A percentile compares a stretch with the other conserved stretches of the same genome.
Evolutionary conservation across 2,888 invertebrate genomes (phyloP).

Genomic region (Pimpla rufipes): DNA sequence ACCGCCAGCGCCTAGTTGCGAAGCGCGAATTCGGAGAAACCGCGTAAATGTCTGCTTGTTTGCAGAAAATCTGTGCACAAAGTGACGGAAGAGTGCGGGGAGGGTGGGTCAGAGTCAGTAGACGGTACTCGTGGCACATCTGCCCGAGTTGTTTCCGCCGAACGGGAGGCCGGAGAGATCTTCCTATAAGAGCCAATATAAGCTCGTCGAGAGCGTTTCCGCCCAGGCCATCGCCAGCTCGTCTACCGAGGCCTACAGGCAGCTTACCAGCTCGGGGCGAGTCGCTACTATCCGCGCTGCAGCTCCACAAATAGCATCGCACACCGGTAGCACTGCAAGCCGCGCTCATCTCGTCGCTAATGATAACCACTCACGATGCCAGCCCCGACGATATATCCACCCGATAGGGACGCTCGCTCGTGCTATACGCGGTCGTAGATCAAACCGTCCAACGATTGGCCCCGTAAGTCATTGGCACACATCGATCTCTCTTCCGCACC

Average conservation of each 20-base stretch:
- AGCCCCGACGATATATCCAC: constrained; percentile 45
- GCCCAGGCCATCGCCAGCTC: constrained; percentile 25
- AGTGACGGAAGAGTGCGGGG: neutral
- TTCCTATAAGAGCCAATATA: constrained; percentile 33
- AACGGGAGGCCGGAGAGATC: constrained; percentile 11
- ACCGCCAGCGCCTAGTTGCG: neutral
- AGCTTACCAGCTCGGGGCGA: neutral
- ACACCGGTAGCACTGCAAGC: neutral
- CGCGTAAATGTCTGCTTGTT: constrained; percentile 40
- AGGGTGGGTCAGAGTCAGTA: neutral
- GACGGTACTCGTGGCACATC: neutral
- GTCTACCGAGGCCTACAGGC: neutral
- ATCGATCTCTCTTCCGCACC: neutral
- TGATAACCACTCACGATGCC: constrained; percentile 9
- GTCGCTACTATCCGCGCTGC: too few relatives aligned
- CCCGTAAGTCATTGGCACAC: constrained; percentile 7
- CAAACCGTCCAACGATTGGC: neutral
- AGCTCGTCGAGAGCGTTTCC: constrained; percentile 26
- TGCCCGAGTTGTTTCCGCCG: constrained; percentile 11
- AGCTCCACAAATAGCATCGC: too few relatives aligned
- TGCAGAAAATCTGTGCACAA: constrained; percentile 10
- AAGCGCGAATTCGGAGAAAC: constrained; percentile 26
- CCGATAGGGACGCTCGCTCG: neutral
- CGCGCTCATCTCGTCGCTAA: constrained; percentile 9
- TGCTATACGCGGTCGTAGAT: neutral